Conservation (phyloP, 2,797 vertebrate species). For the Denticeps clupeoides region DNA sequence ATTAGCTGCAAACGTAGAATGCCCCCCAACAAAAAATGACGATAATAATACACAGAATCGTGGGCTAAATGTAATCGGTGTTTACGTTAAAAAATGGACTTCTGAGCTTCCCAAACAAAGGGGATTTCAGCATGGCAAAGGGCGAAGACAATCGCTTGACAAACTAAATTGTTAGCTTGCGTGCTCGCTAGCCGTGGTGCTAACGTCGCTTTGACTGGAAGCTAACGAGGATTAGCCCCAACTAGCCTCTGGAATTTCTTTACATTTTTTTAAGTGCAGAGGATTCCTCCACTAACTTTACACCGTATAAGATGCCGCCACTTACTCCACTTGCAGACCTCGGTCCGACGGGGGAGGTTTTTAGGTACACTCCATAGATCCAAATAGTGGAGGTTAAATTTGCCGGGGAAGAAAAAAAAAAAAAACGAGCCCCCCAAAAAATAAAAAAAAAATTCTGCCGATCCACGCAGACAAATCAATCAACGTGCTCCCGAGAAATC, state of each 20-base stretch:
- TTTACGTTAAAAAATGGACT: constrained; percentile 1
- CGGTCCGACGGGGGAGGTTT: constrained; percentile 18
- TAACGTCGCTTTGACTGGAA: constrained; percentile 10
- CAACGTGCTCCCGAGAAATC: constrained; percentile 25
- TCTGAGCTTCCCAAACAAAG: constrained; percentile 17
- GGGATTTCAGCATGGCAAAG: constrained; percentile 17
- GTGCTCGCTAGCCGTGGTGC: constrained; percentile 14
- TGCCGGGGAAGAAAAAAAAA: no score
- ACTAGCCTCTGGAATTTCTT: constrained; percentile 1
- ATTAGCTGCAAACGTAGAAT: background rate
- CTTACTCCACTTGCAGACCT: constrained; percentile 32
- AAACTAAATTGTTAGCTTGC: constrained; percentile 4
- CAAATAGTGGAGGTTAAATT: constrained; percentile 14
- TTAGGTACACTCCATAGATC: constrained; percentile 43
- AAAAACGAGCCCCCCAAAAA: background rate
- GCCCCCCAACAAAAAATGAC: background rate
- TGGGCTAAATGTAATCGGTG: no score
- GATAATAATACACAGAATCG: background rate
- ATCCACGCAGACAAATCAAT: constrained; percentile 16
- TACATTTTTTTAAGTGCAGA: constrained; percentile 9
- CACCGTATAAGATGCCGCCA: background rate
- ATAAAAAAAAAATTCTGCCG: no score
- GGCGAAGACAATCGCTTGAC: constrained; percentile 17
- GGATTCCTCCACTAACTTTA: constrained; percentile 17
- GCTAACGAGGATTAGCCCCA: constrained; percentile 1